Conservation (phyloP, 2,888 invertebrate species). For the Limulus polyphemus region DNA sequence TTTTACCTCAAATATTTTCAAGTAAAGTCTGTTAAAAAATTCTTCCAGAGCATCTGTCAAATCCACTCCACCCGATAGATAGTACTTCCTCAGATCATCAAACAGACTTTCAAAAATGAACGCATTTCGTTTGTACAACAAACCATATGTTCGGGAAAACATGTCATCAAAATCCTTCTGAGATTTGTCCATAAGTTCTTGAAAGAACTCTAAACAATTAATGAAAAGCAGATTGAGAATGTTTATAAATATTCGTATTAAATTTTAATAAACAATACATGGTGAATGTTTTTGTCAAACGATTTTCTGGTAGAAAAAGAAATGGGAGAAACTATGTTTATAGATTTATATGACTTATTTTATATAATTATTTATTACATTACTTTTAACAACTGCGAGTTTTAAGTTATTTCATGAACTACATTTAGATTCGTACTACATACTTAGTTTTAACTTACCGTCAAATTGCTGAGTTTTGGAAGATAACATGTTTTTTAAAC, state of each 20-base stretch:
- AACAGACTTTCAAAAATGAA: slow-evolving; percentile 86
- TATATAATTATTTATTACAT: too few relatives aligned
- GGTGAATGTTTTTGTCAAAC: too few relatives aligned
- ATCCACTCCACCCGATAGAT: slow-evolving; percentile 67
- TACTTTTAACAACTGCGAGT: too few relatives aligned
- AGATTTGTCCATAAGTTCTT: slow-evolving; percentile 65
- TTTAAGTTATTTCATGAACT: too few relatives aligned
- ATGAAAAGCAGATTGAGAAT: too few relatives aligned
- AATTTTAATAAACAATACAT: too few relatives aligned
- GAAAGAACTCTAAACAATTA: slow-evolving; percentile 61
- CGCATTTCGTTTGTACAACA: slow-evolving; percentile 85
- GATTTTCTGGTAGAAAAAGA: too few relatives aligned
- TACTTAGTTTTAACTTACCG: slow-evolving; percentile 29
- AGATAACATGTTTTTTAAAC: slow-evolving; percentile 33
- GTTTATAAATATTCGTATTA: too few relatives aligned
- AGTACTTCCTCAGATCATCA: slow-evolving; percentile 76
- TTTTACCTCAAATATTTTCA: slow-evolving; percentile 65
- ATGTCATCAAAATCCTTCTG: slow-evolving; percentile 81
- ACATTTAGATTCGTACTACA: too few relatives aligned
- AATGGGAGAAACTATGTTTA: too few relatives aligned
- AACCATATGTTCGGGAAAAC: slow-evolving; percentile 90
- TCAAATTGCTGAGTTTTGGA: slow-evolving; percentile 36
- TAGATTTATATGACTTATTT: too few relatives aligned
- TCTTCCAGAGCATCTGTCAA: slow-evolving; percentile 75
- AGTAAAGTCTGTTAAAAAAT: slow-evolving; percentile 83